Evolutionary conservation across 1,140 invertebrate genomes (phyloP).

Genomic region (Lucilia cuprina): DNA sequence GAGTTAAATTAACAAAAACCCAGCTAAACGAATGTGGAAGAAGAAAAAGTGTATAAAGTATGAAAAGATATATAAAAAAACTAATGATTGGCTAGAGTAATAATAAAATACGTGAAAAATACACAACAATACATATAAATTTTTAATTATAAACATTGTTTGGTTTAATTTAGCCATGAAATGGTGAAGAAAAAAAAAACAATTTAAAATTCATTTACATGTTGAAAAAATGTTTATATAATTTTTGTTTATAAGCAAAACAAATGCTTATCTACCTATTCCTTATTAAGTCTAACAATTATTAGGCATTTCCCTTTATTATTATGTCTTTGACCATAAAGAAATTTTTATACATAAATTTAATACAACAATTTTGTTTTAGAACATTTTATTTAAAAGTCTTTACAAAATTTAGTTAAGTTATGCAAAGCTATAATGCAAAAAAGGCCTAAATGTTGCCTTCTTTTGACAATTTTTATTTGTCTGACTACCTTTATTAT

Average conservation of each 20-base stretch:
- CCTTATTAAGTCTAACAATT: background rate
- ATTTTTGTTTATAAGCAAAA: no score
- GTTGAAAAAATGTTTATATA: background rate
- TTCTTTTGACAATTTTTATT: no score
- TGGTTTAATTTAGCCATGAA: background rate
- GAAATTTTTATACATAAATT: no score
- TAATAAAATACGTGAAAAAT: background rate
- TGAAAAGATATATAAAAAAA: background rate
- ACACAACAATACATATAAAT: background rate
- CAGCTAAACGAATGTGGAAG: background rate
- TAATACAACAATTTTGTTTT: background rate
- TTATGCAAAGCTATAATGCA: no score
- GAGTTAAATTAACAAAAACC: background rate
- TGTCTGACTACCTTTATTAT: constrained; percentile 6
- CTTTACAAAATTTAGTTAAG: no score
- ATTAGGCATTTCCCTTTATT: background rate
- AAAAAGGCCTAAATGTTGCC: no score
- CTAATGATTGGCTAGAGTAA: background rate
- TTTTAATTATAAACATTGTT: background rate
- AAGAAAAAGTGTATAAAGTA: background rate
- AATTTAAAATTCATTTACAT: background rate
- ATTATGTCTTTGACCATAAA: background rate
- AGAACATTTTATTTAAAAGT: background rate
- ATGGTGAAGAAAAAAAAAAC: no score
- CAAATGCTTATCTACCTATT: background rate